phyloP scores from a whole-genome alignment of 1,140 invertebrate species.

The Polyergus mexicanus region DNA sequence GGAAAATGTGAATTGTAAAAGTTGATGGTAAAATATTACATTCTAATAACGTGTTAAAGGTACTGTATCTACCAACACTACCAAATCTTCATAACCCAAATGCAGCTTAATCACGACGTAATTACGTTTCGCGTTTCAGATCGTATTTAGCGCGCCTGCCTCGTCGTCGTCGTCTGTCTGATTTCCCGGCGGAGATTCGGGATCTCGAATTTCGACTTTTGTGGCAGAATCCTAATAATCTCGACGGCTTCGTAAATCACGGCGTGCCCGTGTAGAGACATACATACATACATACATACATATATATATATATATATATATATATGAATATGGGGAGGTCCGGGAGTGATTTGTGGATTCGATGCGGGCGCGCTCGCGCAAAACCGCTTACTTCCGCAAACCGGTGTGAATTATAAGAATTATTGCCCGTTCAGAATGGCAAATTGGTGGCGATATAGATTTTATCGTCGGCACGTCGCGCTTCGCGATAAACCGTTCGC shows the following conservation, averaged over 20 bases:
- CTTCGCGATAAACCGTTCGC: conserved; percentile 35
- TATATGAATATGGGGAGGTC: conserved; percentile 10
- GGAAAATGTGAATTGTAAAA: background rate
- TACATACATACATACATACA: conserved; percentile 1
- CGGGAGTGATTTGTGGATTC: conserved; percentile 70
- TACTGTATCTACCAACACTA: background rate
- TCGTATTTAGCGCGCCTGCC: conserved; percentile 12
- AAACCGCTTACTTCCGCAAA: conserved; percentile 75
- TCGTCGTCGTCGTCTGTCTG: background rate
- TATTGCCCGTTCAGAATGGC: conserved; percentile 70
- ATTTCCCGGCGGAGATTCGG: conserved; percentile 45
- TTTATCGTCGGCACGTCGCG: conserved; percentile 69
- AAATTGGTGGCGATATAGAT: conserved; percentile 70
- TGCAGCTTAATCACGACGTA: conserved; percentile 46
- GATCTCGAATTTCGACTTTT: conserved; percentile 64
- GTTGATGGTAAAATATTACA: background rate
- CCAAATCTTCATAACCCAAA: background rate
- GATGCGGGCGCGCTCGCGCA: conserved; percentile 58
- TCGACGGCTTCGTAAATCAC: conserved; percentile 69
- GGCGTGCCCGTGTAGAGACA: background rate
- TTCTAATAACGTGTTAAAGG: background rate
- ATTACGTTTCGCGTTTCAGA: conserved; percentile 39
- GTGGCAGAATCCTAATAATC: conserved; percentile 66
- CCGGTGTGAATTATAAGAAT: conserved; percentile 71
- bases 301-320: conserved; percentile 25